phyloP scores from a whole-genome alignment of 2,888 invertebrate species.

The Minunthozetes semirufus region DNA sequence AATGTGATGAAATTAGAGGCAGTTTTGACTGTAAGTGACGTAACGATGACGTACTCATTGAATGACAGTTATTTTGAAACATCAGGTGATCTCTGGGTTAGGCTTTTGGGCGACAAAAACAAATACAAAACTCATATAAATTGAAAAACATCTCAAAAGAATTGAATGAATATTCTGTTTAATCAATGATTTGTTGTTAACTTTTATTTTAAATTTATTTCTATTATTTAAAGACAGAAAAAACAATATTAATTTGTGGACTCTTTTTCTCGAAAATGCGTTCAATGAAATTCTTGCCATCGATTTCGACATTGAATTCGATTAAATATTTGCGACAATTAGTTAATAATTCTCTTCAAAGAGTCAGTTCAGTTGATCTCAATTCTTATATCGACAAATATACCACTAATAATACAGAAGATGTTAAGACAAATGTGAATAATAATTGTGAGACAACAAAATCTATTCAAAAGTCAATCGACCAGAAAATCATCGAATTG shows the following conservation, averaged over 20 bases:
- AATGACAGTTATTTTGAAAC: not conserved
- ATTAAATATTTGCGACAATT: not conserved
- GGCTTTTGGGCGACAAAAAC: too few relatives aligned
- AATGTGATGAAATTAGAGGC: not conserved
- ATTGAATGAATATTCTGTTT: too few relatives aligned
- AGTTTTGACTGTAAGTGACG: not conserved
- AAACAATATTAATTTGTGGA: too few relatives aligned
- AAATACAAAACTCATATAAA: not conserved
- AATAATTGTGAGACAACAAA: not conserved
- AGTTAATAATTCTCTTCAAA: not conserved
- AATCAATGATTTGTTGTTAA: too few relatives aligned
- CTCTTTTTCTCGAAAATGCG: too few relatives aligned
- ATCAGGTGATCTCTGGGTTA: not conserved
- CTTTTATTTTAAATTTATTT: too few relatives aligned
- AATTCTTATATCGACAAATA: not conserved
- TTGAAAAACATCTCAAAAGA: not conserved
- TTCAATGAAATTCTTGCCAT: conserved; percentile 13
- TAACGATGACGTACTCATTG: not conserved
- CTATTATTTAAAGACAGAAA: too few relatives aligned
- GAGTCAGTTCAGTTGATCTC: not conserved
- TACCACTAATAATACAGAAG: not conserved
- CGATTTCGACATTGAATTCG: not conserved
- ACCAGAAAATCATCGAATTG: too few relatives aligned
- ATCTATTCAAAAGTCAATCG: too few relatives aligned
- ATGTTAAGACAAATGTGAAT: too few relatives aligned